phyloP scores from a whole-genome alignment of 2,888 invertebrate genomes.

The Aproaerema taeniolella region DNA sequence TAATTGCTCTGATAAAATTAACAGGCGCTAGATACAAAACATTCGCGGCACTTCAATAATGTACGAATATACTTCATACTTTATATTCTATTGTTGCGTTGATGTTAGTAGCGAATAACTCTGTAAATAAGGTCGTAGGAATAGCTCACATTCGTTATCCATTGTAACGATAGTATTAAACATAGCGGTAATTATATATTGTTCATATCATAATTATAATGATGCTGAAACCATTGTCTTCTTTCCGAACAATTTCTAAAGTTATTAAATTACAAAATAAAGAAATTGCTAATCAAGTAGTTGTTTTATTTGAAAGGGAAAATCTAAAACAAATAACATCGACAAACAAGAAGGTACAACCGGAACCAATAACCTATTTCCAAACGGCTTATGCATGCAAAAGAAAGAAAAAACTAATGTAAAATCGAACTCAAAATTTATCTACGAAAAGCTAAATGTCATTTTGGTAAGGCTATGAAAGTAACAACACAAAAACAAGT shows the following conservation, averaged over 20 bases:
- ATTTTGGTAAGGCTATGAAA: too few species aligned
- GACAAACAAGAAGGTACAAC: too few species aligned
- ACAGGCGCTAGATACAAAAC: constrained; percentile 27
- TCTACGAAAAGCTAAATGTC: too few species aligned
- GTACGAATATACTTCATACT: not conserved
- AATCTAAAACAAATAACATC: too few species aligned
- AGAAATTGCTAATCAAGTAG: constrained; percentile 71
- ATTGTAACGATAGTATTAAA: constrained; percentile 66
- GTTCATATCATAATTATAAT: constrained; percentile 82
- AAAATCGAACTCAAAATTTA: too few species aligned
- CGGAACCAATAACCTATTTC: too few species aligned
- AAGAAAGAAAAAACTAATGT: too few species aligned
- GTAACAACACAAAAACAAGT: too few species aligned
- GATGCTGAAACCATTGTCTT: constrained; percentile 81
- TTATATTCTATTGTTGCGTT: constrained; percentile 50
- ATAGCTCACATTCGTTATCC: constrained; percentile 65
- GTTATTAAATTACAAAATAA: constrained; percentile 80
- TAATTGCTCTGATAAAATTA: too few species aligned
- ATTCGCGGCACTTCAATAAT: constrained; percentile 37
- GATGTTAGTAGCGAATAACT: constrained; percentile 42
- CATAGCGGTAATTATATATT: constrained; percentile 78
- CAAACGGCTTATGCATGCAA: too few species aligned
- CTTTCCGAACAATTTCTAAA: constrained; percentile 88
- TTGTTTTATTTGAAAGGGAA: constrained; percentile 54
- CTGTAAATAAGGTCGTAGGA: constrained; percentile 51